Base-by-base conservation (phyloP, 1,140 invertebrate genomes). In the Macrosteles quadrilineatus region DNA sequence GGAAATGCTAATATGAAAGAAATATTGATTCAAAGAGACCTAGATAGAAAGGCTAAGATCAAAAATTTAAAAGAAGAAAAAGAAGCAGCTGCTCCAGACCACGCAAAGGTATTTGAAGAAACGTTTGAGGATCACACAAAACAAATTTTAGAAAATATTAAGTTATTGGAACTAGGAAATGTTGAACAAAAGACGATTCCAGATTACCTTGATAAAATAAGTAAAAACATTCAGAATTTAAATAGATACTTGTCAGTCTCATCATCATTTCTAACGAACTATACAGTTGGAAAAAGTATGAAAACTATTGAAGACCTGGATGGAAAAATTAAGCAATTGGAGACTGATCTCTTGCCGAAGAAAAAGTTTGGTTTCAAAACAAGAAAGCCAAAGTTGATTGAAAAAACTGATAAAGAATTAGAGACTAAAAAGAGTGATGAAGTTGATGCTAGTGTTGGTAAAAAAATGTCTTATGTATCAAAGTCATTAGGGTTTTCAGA, bases 341-440 rank as follows among this genome's bases (percentile, higher is more conserved):
- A 94, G 80, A 83, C 90, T 53, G 85, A 86, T 68, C 83, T 94
- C 69, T 78, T 96, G 53, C 95, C 96, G 14, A 94, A 95, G 75
- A 96, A 96, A 78, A 97, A 94, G 78, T 98, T 98, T 85, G 91
- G 92, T 4, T 98, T 97, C 75, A 94, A 90, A 88, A 86, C 78
- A 75, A 80, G 45, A 80, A 80, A 65, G 80, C 82, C 70, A 78
- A 78, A n/a, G 74, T 79, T 21, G 1, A 31, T 55, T 11, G 6
- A 59, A 9, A 9, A 14, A 25, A 82, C 80, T 78, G 77, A 77
- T 66, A 76, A 72, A 62, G 78, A 80, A 74, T 77, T 75, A 63
- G 77, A 76, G 14, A 84, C 83, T 2, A 55, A 82, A 80, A 72
- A 62, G 80, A 12, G 79, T 80, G 50, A 81, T 31, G 29, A 1